Evolutionary conservation across 2,797 vertebrate species (phyloP), one percentile per base, ranked within the genome.

Genomic region (Enteromius afrohamiltoni): DNA sequence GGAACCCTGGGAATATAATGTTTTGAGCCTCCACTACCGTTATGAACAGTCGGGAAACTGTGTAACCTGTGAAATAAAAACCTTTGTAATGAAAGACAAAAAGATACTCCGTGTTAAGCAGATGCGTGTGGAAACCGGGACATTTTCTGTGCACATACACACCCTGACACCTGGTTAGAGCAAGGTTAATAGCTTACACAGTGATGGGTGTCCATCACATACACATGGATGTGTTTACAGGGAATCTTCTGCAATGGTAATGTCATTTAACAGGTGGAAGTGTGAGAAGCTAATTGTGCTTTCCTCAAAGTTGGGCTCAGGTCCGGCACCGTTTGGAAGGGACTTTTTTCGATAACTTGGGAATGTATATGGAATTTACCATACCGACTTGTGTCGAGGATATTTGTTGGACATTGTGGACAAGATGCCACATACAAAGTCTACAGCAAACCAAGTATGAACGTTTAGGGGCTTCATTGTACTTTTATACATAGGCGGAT

Each of bases 1-100:
- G 97, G 79, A 96, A 98, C 91, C 96, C 96, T 92, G 97, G 97
- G 94, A 96, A 96, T 96, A 96, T 97, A 96, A 99, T 98, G 97
- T 98, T 98, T 95, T 97, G 93, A 96, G 83, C 80, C 80, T 86
- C 53, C 6, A 68, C 84, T 82, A 67, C 83, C 83, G 77, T 78
- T 75, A 67, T 34, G 23, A 85, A 82, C 86, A 84, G 64, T 83
- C 31, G 34, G 81, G 70, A 85, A 87, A 85, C 84, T 83, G 83
- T 85, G 55, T 70, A 86, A 85, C 86, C 86, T 84, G 86, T 85
- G 85, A 89, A 88, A 80, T 84, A 79, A 64, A 71, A 68, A 79
- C 77, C 74, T 86, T 85, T 49, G 19, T 86, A 77, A 79, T 51
- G 83, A 88, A 82, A 74, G 49, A 80, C 64, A 83, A 83, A 42